These are phyloP conservation scores for Drosophila asahinai DNA, from an alignment of 1,140 invertebrate genomes.

Conservation along the genomic window DNA sequence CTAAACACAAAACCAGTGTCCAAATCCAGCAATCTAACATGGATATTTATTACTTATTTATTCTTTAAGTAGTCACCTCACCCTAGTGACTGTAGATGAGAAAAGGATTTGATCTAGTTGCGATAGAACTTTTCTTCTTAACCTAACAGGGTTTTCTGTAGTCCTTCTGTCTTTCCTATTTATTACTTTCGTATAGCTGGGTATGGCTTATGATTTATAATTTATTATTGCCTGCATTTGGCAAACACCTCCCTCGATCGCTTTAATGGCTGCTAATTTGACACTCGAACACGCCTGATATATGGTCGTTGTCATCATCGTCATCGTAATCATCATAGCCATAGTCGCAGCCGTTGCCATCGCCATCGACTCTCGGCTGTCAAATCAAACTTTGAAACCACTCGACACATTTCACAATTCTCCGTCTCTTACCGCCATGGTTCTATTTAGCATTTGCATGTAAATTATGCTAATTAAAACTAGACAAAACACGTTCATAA, in stretches of 20 bases:
- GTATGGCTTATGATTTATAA: conserved; percentile 70
- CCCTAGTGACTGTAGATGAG: background rate
- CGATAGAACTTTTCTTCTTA: too few relatives aligned
- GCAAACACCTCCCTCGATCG: conserved; percentile 13
- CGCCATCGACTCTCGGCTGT: conserved; percentile 52
- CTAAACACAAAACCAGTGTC: background rate
- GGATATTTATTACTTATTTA: background rate
- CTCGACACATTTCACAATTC: conserved; percentile 76
- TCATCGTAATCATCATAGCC: conserved; percentile 28
- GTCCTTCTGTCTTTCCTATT: conserved; percentile 19
- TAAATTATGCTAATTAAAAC: conserved; percentile 81
- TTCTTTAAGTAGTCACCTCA: background rate
- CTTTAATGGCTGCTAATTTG: conserved; percentile 74
- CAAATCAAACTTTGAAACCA: conserved; percentile 69
- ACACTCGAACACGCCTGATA: conserved; percentile 71
- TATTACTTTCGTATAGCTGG: conserved; percentile 18
- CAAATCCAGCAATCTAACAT: too few relatives aligned
- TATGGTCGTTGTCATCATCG: conserved; percentile 34
- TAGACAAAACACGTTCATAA: conserved; percentile 79
- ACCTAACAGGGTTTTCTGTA: too few relatives aligned
- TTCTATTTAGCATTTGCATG: conserved; percentile 78
- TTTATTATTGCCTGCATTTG: conserved; percentile 54
- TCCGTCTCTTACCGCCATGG: background rate
- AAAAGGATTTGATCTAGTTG: background rate
- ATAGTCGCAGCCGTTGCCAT: background rate